Base-by-base conservation (phyloP, 2,888 invertebrate genomes). In the Anorthoa munda region DNA sequence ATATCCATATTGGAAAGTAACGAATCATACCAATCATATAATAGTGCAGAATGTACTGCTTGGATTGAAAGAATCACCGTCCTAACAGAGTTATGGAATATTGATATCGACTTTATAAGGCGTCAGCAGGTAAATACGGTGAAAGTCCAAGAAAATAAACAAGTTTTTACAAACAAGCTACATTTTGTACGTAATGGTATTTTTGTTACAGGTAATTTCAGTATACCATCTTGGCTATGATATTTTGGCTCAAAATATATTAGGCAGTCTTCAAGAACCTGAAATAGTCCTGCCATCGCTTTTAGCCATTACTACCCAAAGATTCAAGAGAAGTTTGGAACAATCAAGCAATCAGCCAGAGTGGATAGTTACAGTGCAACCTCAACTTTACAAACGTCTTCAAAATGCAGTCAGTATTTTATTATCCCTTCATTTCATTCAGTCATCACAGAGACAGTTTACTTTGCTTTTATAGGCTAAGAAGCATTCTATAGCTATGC, bases 241-340 rank as follows among this genome's bases (percentile, higher is more conserved):
- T 91, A 89, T 91, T 5, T 91, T 97, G 63, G 97, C 97, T 7
- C 96, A 96, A 84, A 95, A 98, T 95, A 95, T 98, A 66, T 94
- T 98, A 48, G 93, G 97, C 18, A 95, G 97, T 26, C 97, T 99
- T 9, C 97, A 97, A 72, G 97, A 98, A 78, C 97, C 97, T n/a
- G 97, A 97, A 86, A 94, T 97, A 59, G 92, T 99, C 73, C 97
- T 98, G 15, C 96, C 97, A 1, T 97, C 98, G 81, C 95, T 99
- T 75, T 93, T 99, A 45, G 97, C 97, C 45, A 97, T 99, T 70
- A 98, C 98, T n/a, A 98, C 98, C 11, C 97, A 98, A 90, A 97
- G 99, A 82, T 93, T 99, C 77, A 97, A 97, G 91, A 97, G 97
- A 61, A 97, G 96, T 97, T 86, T 97, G 95, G 85, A 97, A 94